These are phyloP conservation scores for Sebastes baramenuke DNA, from an alignment of 2,797 vertebrate species.

Conservation along the genomic window DNA sequence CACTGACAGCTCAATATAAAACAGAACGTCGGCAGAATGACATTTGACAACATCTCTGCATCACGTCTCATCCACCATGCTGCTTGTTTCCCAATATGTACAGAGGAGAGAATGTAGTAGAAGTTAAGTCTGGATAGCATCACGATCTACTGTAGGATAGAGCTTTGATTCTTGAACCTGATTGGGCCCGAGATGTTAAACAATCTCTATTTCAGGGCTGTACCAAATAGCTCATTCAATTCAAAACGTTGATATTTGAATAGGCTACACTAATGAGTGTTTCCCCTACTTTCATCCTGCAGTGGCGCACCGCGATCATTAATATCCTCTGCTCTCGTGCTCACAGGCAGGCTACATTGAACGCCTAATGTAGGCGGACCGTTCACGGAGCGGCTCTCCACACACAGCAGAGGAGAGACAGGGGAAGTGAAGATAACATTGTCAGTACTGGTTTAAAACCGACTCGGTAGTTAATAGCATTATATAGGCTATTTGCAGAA, in stretches of 20 bases:
- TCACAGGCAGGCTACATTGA: too few species aligned
- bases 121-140: slow-evolving; percentile 8
- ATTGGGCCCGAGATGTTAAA: background rate
- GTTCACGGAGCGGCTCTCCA: background rate
- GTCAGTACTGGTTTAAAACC: background rate
- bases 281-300: too few species aligned
- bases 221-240: too few species aligned
- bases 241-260: too few species aligned
- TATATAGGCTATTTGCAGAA: background rate
- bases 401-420: background rate
- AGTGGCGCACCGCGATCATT: too few species aligned
- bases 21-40: background rate
- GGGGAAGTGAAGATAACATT: background rate
- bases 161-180: background rate
- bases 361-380: too few species aligned
- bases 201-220: too few species aligned
- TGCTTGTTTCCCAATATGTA: background rate
- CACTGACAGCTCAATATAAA: slow-evolving; percentile 5
- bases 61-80: background rate
- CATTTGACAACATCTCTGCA: background rate
- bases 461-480: background rate
- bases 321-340: too few species aligned
- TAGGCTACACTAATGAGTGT: too few species aligned
- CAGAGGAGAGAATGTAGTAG: background rate
- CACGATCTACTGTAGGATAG: background rate